phyloP scores from a whole-genome alignment of 2,113 vertebrate genomes.

The Tiliqua scincoides region DNA sequence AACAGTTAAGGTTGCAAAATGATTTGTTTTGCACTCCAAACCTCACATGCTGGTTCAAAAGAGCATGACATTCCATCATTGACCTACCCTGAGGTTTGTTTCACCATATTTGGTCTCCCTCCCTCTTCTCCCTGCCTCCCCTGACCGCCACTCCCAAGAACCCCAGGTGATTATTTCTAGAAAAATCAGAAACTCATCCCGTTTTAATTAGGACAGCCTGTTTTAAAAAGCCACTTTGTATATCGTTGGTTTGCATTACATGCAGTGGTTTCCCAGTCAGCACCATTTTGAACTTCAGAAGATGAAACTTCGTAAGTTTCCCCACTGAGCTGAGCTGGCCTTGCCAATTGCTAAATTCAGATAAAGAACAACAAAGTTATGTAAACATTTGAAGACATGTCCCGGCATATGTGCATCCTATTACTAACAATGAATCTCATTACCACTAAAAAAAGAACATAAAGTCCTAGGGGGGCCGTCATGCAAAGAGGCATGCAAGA shows the following conservation, averaged over 20 bases:
- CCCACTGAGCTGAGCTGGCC: conserved; percentile 40
- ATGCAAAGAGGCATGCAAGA: neutral
- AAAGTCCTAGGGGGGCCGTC: neutral
- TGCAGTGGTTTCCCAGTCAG: conserved; percentile 35
- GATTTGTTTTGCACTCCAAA: conserved; percentile 22
- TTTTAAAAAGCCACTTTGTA: conserved; percentile 51
- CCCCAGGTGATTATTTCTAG: conserved; percentile 53
- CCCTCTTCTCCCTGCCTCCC: neutral
- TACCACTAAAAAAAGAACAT: neutral
- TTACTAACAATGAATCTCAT: conserved; percentile 17
- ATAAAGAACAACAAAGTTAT: conserved; percentile 47
- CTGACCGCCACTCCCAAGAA: neutral
- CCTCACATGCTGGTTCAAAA: conserved; percentile 1
- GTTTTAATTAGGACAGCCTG: conserved; percentile 55
- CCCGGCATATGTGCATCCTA: neutral
- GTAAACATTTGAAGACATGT: neutral
- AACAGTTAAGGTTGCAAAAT: neutral
- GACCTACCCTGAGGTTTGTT: conserved; percentile 9
- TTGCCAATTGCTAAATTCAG: conserved; percentile 53
- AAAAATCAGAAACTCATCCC: conserved; percentile 48
- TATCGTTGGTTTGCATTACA: conserved; percentile 47
- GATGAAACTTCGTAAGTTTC: conserved; percentile 6
- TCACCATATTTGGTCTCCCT: conserved; percentile 30
- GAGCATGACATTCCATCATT: conserved; percentile 27
- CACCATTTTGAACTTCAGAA: conserved; percentile 53